Base-by-base conservation (phyloP, 2,888 invertebrate genomes). In the Minunthozetes semirufus region DNA sequence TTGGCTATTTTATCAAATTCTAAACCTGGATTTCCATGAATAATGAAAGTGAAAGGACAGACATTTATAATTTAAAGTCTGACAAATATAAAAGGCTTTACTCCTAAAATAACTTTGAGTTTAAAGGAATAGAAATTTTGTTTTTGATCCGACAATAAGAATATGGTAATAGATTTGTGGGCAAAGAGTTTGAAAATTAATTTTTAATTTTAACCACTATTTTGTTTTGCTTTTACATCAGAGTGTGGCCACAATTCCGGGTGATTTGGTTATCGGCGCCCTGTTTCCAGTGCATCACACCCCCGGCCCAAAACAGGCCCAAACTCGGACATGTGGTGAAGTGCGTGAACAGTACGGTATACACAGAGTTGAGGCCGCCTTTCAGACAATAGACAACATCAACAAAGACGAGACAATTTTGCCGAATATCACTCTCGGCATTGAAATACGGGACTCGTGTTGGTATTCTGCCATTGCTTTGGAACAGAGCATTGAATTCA, bases 381-480 rank as follows among this genome's bases (percentile, higher is more conserved):
- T 88, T 80, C 84, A 84, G 79, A 88, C 87, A 50, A 85, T 89
- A 75, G 88, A 88, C 80, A 84, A 84, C 79, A 87, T 90, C 80
- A 90, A 90, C 83, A 83, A 83, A 72, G 85, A 88, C 79, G 81
- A 83, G 0, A 82, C 83, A 66, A 84, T 89, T 76, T 82, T 89
- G 76, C 87, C 87, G 9, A 82, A 82, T 77, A 84, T 87, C 72
- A 85, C 83, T 1, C 82, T 88, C 17, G 90, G 90, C 33, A 87
- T 89, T 74, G 90, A 90, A 82, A 89, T 90, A 77, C 85, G 90
- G 3, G 91, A 92, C 83, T 89, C 90, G 29, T 92, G 91, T 82
- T 91, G 91, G 91, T 90, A 90, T 80, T 88, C 90, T 3, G 88
- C 90, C 19, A 89, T 90, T 5, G 90, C 91, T 42, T 85, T 92